These are phyloP conservation scores for Sebastes kiyomatsui DNA, from an alignment of 2,797 vertebrate species.

Conservation along the genomic window DNA sequence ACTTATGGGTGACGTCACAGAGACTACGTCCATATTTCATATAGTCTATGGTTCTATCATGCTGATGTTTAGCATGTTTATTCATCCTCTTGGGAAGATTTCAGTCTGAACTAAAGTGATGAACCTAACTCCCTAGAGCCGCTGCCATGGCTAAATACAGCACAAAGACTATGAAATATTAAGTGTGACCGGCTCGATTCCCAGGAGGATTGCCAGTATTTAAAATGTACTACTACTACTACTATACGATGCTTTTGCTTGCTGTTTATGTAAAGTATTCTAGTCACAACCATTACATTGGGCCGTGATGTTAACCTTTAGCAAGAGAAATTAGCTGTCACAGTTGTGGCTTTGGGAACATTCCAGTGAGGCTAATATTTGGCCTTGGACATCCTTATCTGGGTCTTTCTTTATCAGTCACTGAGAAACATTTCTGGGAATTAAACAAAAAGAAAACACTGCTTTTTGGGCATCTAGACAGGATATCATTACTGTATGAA, in stretches of 20 bases:
- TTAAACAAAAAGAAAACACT: neutral
- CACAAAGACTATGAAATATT: neutral
- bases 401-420: slow-evolving; percentile 16
- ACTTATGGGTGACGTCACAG: too few species aligned
- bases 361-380: slow-evolving; percentile 41
- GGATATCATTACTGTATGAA: slow-evolving; percentile 16
- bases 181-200: neutral
- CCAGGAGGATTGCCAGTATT: neutral
- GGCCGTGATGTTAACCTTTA: slow-evolving; percentile 14
- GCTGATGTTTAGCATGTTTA: neutral
- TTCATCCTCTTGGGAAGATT: neutral
- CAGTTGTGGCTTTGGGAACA: slow-evolving; percentile 31
- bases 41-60: too few species aligned
- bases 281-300: neutral
- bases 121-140: neutral
- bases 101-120: neutral
- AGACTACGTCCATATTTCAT: too few species aligned
- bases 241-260: neutral
- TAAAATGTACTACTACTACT: neutral
- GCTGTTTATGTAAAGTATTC: neutral
- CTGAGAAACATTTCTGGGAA: slow-evolving; percentile 23
- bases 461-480: neutral
- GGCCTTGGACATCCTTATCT: slow-evolving; percentile 50
- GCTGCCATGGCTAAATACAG: neutral
- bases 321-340: slow-evolving; percentile 9